Evolutionary conservation across 35 echinoderm and acorn worm genomes (phyloP).

Genomic region (Anneissia japonica): DNA sequence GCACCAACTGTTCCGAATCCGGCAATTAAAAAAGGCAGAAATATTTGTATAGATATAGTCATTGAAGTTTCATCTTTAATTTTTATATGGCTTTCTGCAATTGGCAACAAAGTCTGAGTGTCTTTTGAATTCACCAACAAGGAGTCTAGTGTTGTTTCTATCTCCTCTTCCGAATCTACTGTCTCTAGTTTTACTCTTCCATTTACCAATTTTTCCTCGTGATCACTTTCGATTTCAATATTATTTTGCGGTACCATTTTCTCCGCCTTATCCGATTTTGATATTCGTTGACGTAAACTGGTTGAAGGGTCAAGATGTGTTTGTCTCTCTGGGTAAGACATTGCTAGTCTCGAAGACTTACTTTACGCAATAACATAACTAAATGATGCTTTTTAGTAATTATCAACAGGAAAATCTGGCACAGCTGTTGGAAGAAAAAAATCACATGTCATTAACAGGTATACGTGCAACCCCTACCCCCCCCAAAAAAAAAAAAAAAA

Average conservation of each 20-base stretch:
- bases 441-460: no score
- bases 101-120: background rate
- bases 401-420: background rate
- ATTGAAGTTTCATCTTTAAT: conserved; percentile 55
- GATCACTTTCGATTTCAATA: background rate
- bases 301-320: background rate
- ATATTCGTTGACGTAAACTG: background rate
- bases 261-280: background rate
- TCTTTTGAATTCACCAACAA: background rate
- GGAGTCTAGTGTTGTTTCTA: background rate
- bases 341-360: background rate
- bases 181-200: background rate
- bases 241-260: background rate
- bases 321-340: background rate
- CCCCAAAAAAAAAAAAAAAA: no score
- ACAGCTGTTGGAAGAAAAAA: background rate
- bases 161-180: background rate
- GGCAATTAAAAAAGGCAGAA: conserved; percentile 88
- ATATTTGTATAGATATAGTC: conserved; percentile 64
- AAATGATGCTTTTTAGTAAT: background rate
- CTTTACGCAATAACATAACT: background rate
- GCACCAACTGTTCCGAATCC: conserved; percentile 90
- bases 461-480: no score
- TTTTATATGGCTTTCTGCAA: background rate
- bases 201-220: background rate